Evolutionary conservation across 2,888 invertebrate genomes (phyloP), one percentile per base, ranked within the genome.

Genomic region (Ornithoptera alexandrae): DNA sequence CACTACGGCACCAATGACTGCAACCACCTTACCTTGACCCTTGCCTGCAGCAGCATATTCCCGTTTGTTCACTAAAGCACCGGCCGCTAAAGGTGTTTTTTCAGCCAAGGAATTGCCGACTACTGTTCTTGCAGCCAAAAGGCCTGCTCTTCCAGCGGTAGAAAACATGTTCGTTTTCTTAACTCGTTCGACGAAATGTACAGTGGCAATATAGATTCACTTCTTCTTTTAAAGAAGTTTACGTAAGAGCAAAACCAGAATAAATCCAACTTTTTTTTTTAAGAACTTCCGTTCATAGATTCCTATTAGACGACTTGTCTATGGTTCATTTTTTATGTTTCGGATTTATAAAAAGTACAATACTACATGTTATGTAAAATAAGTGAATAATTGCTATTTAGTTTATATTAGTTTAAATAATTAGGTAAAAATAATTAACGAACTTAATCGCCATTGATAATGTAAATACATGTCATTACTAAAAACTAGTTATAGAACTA

Each of bases 1-100:
- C 68, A 99, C 98, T 57, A 99, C 98, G 85, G 99, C 98, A 94
- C 98, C 98, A 87, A 99, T 99, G 71, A 99, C 98, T 67, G 98
- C 98, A 58, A 98, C 97, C 75, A 99, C 94, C 86, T 93, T 95
- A 79, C 97, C 97, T 80, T 93, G 85, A 17, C 73, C 86, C 74
- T 75, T 76, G 57, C 76, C 81, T 36, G 90, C 85, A 17, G 77
- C 78, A 24, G 93, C 90, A 74, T 84, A 84, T 80, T 91, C 86
- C 70, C 88, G 80, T 75, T 86, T 89, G 77, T 84, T 87, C 82
- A 84, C 85, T 74, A 88, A 76, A 71, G 86, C 89, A 81, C 82
- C 86, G 74, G 85, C 84, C 62, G 89, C 94, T 80, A 88, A 82
- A 71, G 94, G 84, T 77, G 94, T 85, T 88, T 94, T 94, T 85